Base-by-base conservation (phyloP, 2,888 invertebrate genomes). In the Cheilosia vernalis region DNA sequence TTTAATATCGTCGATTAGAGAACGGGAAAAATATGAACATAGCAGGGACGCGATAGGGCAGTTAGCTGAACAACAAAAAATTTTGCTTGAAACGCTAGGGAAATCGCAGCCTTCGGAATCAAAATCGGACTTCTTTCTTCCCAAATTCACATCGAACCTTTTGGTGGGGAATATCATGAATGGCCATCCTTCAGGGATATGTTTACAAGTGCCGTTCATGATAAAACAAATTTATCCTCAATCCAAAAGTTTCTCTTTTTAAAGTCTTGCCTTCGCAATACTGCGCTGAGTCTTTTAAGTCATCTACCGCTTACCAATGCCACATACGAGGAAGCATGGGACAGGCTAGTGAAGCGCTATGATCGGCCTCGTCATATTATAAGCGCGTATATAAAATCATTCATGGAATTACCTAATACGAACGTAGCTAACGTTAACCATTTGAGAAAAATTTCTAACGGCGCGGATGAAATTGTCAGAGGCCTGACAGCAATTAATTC, bases 381-480 rank as follows among this genome's bases (percentile, higher is more conserved):
- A n/a, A 55, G 58, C 44, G 19, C 24, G 2, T 66, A 47, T 30
- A 49, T 76, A 7, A 44, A 76, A 17, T 9, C 58, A 4, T 66
- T 64, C 17, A 37, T 66, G 40, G 53, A 51, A 40, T 24, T 61
- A 30, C 60, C 82, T 3, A 24, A 2, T 15, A 47, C 40, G 17
- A 19, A 42, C 15, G 7, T 30, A 19, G 10, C 42, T 9, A 73
- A 60, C 51, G 67, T 47, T 37, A 4, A 9, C 6, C n/a, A 40
- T 10, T 44, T 87, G 17, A 47, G 82, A 60, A 78, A 33, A 58
- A 69, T 74, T 10, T 47, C 74, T 3, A 66, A 82, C 47, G 72
- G 74, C n/a, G 79, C 82, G 15, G 76, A 81, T 63, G 78, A 72
- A 51, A 55, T 69, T 0, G 66, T 72, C 0, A 33, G 76, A 17